Evolutionary conservation across 2,888 invertebrate genomes (phyloP).

Genomic region (Diaprepes abbreviatus): DNA sequence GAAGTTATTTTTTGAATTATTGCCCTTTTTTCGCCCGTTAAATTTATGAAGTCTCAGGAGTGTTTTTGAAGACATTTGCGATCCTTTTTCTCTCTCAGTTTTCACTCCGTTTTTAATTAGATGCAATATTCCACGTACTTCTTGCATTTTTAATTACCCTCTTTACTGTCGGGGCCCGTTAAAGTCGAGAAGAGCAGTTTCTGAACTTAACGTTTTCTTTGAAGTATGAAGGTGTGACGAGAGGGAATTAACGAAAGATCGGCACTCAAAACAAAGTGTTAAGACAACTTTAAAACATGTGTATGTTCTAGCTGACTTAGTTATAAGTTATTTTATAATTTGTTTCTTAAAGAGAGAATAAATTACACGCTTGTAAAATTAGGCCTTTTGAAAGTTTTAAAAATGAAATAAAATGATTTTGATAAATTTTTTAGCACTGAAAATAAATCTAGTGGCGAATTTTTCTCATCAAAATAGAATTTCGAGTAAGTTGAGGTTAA

Average conservation of each 20-base stretch:
- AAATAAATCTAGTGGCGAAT: too few species aligned
- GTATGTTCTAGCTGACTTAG: background rate
- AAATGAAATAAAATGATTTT: too few species aligned
- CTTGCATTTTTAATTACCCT: constrained; percentile 59
- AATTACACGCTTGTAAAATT: too few species aligned
- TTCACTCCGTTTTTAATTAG: constrained; percentile 57
- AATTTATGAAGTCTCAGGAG: constrained; percentile 59
- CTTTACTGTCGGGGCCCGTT: constrained; percentile 45
- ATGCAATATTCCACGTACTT: constrained; percentile 58
- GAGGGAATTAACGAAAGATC: constrained; percentile 44
- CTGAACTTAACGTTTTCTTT: constrained; percentile 42
- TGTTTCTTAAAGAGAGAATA: background rate
- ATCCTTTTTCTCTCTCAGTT: constrained; percentile 57
- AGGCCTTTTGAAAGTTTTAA: too few species aligned
- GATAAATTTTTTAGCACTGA: too few species aligned
- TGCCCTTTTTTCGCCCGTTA: constrained; percentile 48
- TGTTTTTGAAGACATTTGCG: constrained; percentile 59
- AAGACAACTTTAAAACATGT: constrained; percentile 24
- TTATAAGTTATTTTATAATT: constrained; percentile 4
- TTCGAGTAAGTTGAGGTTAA: too few species aligned
- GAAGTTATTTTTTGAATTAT: constrained; percentile 28
- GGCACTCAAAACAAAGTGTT: constrained; percentile 38
- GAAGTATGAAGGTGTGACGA: constrained; percentile 33
- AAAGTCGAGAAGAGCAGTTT: constrained; percentile 44
- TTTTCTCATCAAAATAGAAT: too few species aligned